Base-by-base conservation (phyloP, 2,113 vertebrate genomes). In the Blennius ocellaris region DNA sequence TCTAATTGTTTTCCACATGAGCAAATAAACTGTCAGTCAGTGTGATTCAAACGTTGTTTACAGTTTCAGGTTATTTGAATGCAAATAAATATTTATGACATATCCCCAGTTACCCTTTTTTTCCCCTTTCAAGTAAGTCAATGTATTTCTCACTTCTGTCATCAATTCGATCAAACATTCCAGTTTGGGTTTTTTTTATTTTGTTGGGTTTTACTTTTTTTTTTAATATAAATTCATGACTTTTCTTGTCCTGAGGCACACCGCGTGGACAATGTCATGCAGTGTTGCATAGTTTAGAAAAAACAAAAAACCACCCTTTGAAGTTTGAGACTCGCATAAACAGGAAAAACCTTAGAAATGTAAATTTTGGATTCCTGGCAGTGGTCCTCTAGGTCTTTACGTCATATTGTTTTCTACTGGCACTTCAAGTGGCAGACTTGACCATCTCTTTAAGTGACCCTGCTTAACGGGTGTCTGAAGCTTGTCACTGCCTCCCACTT, bases 401-500 rank as follows among this genome's bases (percentile, higher is more conserved):
- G 7, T 73, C 73, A 68, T 39, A 10, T 4, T 41, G 59, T 77
- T 77, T 80, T 50, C 21, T 74, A 48, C 15, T 43, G 56, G 11
- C 65, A 16, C 58, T 57, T 16, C 40, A 64, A 76, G 71, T 74
- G 58, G 50, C 67, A 81, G 48, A 64, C 58, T 43, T 15, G 8
- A 65, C 62, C 51, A 57, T 82, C 70, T 72, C 60, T 50, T 74
- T 55, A 69, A 82, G 75, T 86, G 73, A 56, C 65, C 39, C 6
- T 68, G 72, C 8, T 75, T 81, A 86, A 81, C 57, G 65, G 58
- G 44, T 58, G 44, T 81, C 81, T 84, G 8, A 76, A 64, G 74
- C 62, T 69, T 82, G 78, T 81, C 72, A 80, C 57, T 69, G 58
- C 59, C 73, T 82, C 51, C 71, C 54, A 69, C 43, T 53, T 55